These are phyloP conservation scores for Arbacia lixula DNA, from an alignment of 53 echinoderm and acorn worm species.

Conservation along the genomic window DNA sequence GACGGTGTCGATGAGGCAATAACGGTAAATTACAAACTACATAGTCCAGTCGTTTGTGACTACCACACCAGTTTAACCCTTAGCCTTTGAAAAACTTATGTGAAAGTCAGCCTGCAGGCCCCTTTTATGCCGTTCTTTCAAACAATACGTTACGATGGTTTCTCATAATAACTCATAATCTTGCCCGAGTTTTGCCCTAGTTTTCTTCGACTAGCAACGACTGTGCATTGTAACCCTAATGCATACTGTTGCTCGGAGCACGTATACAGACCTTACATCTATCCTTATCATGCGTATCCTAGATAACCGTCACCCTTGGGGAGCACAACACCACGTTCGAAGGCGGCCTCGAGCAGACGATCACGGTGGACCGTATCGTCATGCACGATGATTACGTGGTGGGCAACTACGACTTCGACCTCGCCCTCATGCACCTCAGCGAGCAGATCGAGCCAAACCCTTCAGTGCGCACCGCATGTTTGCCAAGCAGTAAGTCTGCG, in stretches of 20 bases:
- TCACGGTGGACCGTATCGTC: conserved; percentile 51
- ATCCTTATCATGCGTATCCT: too few relatives aligned
- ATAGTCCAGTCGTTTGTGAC: too few relatives aligned
- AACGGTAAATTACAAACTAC: too few relatives aligned
- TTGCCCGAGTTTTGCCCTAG: too few relatives aligned
- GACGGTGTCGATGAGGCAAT: neutral
- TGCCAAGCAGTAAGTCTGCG: conserved; percentile 59
- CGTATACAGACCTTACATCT: neutral
- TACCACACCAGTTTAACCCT: too few relatives aligned
- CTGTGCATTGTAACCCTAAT: too few relatives aligned
- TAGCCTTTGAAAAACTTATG: too few relatives aligned
- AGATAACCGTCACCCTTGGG: conserved; percentile 68
- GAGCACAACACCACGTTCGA: conserved; percentile 50
- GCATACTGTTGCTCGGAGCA: neutral
- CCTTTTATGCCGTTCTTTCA: too few relatives aligned
- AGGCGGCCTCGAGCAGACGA: conserved; percentile 61
- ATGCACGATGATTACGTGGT: conserved; percentile 33
- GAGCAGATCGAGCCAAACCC: conserved; percentile 59
- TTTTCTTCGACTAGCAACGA: neutral
- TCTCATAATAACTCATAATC: too few relatives aligned
- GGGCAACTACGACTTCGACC: conserved; percentile 44
- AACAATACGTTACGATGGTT: too few relatives aligned
- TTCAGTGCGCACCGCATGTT: conserved; percentile 61
- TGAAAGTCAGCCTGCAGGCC: too few relatives aligned
- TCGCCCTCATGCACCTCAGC: conserved; percentile 70